These are phyloP conservation scores for Bombus breviceps DNA, from an alignment of 1,140 invertebrate genomes.

Conservation along the genomic window DNA sequence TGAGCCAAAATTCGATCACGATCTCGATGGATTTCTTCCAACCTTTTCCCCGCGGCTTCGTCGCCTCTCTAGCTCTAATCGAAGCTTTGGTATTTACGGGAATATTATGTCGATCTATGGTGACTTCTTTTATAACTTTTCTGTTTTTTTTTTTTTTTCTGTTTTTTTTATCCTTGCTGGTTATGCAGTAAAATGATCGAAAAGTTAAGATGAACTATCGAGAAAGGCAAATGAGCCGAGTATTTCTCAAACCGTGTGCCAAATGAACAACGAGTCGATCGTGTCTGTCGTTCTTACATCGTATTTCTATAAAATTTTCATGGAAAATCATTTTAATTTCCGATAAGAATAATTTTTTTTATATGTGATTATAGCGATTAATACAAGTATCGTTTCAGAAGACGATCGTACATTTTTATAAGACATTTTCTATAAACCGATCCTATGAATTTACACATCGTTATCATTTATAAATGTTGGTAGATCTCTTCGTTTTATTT, in stretches of 20 bases:
- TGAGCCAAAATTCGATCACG: constrained; percentile 9
- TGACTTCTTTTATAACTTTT: too few species aligned
- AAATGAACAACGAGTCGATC: background rate
- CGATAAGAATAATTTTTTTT: background rate
- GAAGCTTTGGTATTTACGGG: background rate
- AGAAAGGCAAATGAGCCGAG: background rate
- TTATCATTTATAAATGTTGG: background rate
- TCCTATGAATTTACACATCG: too few species aligned
- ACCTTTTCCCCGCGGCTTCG: background rate
- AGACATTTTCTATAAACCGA: too few species aligned
- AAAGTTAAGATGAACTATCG: too few species aligned
- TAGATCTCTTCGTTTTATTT: background rate
- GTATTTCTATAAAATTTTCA: background rate
- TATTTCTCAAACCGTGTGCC: background rate
- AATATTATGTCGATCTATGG: too few species aligned
- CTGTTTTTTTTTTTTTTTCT: too few species aligned
- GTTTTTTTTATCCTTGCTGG: too few species aligned
- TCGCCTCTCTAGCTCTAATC: background rate
- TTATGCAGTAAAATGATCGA: background rate
- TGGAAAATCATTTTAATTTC: background rate
- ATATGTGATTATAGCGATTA: background rate
- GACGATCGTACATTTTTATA: too few species aligned
- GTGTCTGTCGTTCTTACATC: background rate
- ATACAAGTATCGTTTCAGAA: too few species aligned
- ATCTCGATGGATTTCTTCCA: background rate